phyloP scores from a whole-genome alignment of 2,797 vertebrate species.

The Sternarchorhynchus goeldii region DNA sequence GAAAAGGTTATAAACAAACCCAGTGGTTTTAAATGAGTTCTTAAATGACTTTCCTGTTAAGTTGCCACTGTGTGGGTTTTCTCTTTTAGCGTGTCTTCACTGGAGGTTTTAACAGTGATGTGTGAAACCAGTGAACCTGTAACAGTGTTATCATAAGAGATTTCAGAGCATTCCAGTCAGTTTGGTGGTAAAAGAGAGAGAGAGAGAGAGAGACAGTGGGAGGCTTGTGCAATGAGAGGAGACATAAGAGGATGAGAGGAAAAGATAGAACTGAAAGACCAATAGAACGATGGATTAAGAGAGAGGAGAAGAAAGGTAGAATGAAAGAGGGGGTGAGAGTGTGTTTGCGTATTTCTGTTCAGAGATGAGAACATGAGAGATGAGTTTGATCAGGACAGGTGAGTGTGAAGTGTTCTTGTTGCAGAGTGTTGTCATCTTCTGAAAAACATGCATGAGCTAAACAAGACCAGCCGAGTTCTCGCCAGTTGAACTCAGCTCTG shows the following conservation, averaged over 20 bases:
- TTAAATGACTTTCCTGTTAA: no score
- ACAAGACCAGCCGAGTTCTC: background rate
- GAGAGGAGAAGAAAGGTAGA: background rate
- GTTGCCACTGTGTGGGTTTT: no score
- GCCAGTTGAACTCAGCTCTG: background rate
- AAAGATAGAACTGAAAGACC: background rate
- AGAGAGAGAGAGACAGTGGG: background rate
- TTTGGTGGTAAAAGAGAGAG: background rate
- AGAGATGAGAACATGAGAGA: constrained; percentile 37
- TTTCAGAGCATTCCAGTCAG: constrained; percentile 15
- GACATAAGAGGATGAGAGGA: background rate
- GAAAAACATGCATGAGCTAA: background rate
- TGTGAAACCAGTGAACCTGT: background rate
- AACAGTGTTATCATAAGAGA: constrained; percentile 14
- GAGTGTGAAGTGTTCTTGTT: constrained; percentile 37
- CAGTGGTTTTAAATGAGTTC: no score
- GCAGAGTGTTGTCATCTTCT: constrained; percentile 32
- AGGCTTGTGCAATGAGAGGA: background rate
- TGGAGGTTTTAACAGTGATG: constrained; percentile 10
- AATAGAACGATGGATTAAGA: background rate
- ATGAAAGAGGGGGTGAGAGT: background rate
- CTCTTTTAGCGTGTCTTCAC: constrained; percentile 9
- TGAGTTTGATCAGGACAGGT: constrained; percentile 46
- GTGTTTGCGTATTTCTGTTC: constrained; percentile 15
- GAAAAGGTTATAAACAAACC: no score